Conservation (phyloP, 53 echinoderm and acorn worm species). For the Pentamera pediparva region DNA sequence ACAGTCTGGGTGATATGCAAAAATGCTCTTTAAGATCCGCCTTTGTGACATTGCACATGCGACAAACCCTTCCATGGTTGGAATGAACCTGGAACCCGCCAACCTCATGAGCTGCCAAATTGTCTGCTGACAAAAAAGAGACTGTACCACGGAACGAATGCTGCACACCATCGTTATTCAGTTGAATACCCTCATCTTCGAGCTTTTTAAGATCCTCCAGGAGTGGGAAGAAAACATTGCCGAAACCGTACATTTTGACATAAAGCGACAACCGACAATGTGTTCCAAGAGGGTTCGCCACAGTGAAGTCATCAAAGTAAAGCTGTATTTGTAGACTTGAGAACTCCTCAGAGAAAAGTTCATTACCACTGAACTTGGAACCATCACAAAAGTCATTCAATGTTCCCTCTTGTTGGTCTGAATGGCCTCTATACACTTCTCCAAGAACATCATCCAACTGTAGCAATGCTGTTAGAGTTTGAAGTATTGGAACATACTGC, state of each 20-base stretch:
- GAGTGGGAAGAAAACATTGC: not conserved
- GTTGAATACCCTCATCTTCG: not conserved
- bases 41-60: not conserved
- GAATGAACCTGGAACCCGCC: conserved; percentile 33
- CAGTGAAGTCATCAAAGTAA: conserved; percentile 19
- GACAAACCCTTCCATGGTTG: conserved; percentile 1
- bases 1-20: not conserved
- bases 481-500: not conserved
- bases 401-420: not conserved
- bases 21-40: conserved; percentile 12
- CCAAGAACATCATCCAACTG: not conserved
- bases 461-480: not conserved
- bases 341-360: not conserved
- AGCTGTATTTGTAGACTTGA: conserved; percentile 21
- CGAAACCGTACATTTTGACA: conserved; percentile 19
- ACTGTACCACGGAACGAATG: conserved; percentile 8
- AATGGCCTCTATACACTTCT: not conserved
- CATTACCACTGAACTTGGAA: not conserved
- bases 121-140: conserved; percentile 26
- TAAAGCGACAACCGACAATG: not conserved
- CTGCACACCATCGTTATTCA: not conserved
- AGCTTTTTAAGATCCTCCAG: conserved; percentile 9
- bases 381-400: conserved; percentile 27
- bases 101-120: conserved; percentile 28
- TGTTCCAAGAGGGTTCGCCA: conserved; percentile 19